Evolutionary conservation across 2,888 invertebrate species (phyloP).

Genomic region (Dichetophora obliterata): DNA sequence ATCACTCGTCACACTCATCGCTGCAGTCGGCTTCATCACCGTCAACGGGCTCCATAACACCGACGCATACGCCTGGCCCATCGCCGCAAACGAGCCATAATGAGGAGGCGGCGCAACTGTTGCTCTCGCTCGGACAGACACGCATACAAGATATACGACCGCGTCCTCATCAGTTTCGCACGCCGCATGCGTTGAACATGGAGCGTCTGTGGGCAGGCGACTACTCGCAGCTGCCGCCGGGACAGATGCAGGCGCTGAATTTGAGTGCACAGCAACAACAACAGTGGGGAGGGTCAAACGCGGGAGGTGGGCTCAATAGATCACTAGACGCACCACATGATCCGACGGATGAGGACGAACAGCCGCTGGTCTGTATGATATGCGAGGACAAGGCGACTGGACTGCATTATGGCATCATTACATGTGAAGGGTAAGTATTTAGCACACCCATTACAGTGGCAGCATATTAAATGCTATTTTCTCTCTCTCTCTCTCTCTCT

Average conservation of each 20-base stretch:
- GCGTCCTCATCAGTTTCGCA: slow-evolving; percentile 70
- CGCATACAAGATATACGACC: slow-evolving; percentile 71
- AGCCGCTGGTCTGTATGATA: slow-evolving; percentile 97
- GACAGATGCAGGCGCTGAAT: slow-evolving; percentile 84
- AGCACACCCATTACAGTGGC: neutral
- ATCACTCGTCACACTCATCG: slow-evolving; percentile 55
- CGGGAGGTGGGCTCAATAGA: slow-evolving; percentile 60
- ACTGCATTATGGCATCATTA: slow-evolving; percentile 98
- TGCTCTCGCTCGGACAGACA: slow-evolving; percentile 82
- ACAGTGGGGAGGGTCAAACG: slow-evolving; percentile 67
- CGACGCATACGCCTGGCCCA: slow-evolving; percentile 69
- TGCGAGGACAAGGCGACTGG: slow-evolving; percentile 99
- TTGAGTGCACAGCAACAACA: slow-evolving; percentile 76
- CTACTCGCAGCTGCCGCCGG: slow-evolving; percentile 84
- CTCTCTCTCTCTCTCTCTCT: neutral
- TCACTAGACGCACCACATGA: slow-evolving; percentile 64
- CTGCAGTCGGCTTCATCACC: slow-evolving; percentile 71
- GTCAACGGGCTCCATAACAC: slow-evolving; percentile 65
- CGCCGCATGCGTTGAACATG: slow-evolving; percentile 85
- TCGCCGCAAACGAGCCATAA: slow-evolving; percentile 71
- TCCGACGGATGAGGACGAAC: slow-evolving; percentile 83
- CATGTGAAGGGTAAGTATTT: slow-evolving; percentile 89
- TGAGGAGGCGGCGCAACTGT: slow-evolving; percentile 78
- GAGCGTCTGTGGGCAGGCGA: slow-evolving; percentile 92
- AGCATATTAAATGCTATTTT: neutral